Conservation (phyloP, 2,113 vertebrate genomes). For the Actenoides hombroni region DNA sequence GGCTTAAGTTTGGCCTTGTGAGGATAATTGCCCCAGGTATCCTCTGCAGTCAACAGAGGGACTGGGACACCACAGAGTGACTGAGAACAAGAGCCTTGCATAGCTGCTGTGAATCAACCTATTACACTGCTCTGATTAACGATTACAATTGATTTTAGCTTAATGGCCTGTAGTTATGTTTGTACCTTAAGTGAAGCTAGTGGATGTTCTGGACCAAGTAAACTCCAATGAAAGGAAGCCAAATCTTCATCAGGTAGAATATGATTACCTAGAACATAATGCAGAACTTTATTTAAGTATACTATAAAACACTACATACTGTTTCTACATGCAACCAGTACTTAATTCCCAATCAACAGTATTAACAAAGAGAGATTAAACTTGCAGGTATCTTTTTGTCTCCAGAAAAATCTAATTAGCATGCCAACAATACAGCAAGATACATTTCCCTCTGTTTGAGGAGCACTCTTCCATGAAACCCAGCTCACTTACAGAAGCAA, state of each 20-base stretch:
- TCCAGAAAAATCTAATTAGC: background rate
- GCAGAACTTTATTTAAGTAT: conserved; percentile 8
- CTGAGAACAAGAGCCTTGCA: background rate
- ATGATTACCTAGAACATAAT: conserved; percentile 88
- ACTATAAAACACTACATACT: background rate
- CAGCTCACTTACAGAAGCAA: background rate
- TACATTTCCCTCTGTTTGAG: background rate
- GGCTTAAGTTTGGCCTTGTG: conserved; percentile 3
- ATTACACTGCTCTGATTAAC: background rate
- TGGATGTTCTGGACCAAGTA: conserved; percentile 95
- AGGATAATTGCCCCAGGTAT: background rate
- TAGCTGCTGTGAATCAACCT: background rate
- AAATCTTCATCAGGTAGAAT: conserved; percentile 98
- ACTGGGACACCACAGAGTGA: background rate
- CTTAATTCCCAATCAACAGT: background rate
- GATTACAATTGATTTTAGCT: background rate
- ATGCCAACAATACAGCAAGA: background rate
- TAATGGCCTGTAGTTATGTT: background rate
- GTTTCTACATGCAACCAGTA: background rate
- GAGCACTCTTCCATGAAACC: background rate
- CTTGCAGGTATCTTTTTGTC: background rate
- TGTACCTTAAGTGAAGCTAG: conserved; percentile 94
- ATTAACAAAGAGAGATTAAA: background rate
- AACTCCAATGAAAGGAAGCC: conserved; percentile 97
- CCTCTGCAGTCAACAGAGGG: background rate